Conservation (phyloP, 1,140 invertebrate genomes). For the Drosophila kepulauana region DNA sequence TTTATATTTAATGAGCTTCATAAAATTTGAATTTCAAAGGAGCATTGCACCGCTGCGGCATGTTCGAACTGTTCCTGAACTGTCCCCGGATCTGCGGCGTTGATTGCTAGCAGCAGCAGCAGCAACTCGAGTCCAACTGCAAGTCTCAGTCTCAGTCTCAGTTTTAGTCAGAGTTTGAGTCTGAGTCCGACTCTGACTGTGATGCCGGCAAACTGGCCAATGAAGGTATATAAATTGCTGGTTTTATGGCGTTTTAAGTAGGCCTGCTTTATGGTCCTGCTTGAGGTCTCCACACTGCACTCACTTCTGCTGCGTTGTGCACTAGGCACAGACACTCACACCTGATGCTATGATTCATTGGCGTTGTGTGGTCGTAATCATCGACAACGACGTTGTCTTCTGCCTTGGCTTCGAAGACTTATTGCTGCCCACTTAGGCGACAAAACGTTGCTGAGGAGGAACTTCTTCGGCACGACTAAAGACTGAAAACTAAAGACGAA, state of each 20-base stretch:
- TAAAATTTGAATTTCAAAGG: slow-evolving; percentile 85
- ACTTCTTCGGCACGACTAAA: slow-evolving; percentile 63
- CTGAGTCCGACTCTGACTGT: not conserved
- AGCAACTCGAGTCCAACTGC: slow-evolving; percentile 18
- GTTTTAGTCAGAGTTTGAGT: not conserved
- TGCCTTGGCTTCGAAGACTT: slow-evolving; percentile 52
- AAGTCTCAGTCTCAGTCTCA: slow-evolving; percentile 1
- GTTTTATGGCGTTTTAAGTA: slow-evolving; percentile 84
- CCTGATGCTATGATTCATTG: slow-evolving; percentile 67
- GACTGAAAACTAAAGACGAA: slow-evolving; percentile 16
- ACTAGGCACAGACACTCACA: slow-evolving; percentile 14
- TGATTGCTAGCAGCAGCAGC: slow-evolving; percentile 49
- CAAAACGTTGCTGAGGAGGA: slow-evolving; percentile 64
- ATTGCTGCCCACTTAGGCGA: slow-evolving; percentile 79
- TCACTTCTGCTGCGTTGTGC: slow-evolving; percentile 8
- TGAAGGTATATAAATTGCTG: slow-evolving; percentile 81
- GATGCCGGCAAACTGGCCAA: slow-evolving; percentile 37
- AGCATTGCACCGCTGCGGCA: slow-evolving; percentile 78
- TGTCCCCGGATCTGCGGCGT: slow-evolving; percentile 36
- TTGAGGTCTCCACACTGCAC: slow-evolving; percentile 15
- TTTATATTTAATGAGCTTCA: slow-evolving; percentile 85
- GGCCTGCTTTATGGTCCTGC: slow-evolving; percentile 74
- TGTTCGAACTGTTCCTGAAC: slow-evolving; percentile 51
- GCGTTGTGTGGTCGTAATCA: slow-evolving; percentile 69
- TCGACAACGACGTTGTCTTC: slow-evolving; percentile 14